Percentiles rank a stretch among this genome's conserved stretches.
phyloP scores from a whole-genome alignment of 30 jellyfish, hydroid and myxozoan genomes.

The Rhopilema esculentum region DNA sequence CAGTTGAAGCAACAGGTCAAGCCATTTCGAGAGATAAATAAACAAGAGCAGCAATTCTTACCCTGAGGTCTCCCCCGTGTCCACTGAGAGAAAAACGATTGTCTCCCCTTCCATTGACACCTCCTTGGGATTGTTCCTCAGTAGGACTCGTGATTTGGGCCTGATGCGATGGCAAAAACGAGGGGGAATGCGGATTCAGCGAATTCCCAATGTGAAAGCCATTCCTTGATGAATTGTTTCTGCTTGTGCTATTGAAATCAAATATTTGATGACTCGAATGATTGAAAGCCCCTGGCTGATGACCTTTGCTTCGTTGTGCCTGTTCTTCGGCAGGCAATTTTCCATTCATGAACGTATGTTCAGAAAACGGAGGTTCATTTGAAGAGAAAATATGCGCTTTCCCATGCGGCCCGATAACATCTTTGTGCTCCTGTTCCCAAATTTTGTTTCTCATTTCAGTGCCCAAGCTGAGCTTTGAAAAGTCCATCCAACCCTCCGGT shows the following conservation, averaged over 20 bases:
- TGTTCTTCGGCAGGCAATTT: conserved; percentile 58
- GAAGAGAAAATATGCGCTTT: conserved; percentile 27
- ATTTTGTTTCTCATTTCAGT: conserved; percentile 88
- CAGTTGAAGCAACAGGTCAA: neutral
- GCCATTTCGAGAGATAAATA: neutral
- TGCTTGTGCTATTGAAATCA: conserved; percentile 19
- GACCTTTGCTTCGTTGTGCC: conserved; percentile 45
- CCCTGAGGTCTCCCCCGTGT: conserved; percentile 52
- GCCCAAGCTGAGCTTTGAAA: conserved; percentile 86
- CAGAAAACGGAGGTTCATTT: conserved; percentile 40
- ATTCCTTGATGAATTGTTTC: conserved; percentile 35
- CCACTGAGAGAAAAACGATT: conserved; percentile 57
- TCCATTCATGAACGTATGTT: conserved; percentile 42
- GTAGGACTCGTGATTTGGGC: conserved; percentile 73
- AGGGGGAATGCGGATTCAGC: conserved; percentile 67
- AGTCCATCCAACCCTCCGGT: conserved; percentile 65
- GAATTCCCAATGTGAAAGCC: conserved; percentile 73
- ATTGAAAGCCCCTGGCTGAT: conserved; percentile 18
- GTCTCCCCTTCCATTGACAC: conserved; percentile 65
- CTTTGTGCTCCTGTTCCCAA: conserved; percentile 93
- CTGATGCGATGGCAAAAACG: conserved; percentile 65
- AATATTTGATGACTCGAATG: conserved; percentile 22
- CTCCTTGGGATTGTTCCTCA: conserved; percentile 47
- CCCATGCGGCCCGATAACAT: conserved; percentile 46
- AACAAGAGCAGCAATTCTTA: neutral